Evolutionary conservation across 2,888 invertebrate genomes (phyloP), one percentile per base, ranked within the genome.

Genomic region (Phlogophora meticulosa): DNA sequence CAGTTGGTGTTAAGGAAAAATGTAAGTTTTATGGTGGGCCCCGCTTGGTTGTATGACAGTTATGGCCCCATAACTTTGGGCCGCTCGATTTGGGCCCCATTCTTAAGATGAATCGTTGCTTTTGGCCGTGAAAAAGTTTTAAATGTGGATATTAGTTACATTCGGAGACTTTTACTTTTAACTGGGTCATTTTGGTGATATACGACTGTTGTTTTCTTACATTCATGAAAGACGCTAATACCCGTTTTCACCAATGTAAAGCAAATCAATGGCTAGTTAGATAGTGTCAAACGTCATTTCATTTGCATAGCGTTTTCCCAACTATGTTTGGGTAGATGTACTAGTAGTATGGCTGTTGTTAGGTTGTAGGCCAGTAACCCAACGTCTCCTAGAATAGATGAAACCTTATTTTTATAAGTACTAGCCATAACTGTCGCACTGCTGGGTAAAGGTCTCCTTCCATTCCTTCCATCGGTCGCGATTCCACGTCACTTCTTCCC

Each of bases 1-100:
- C 10, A 48, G 43, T 61, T 55, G 56, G 42, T 51, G 55, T 60
- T 32, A 64, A 36, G 59, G 60, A 59, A 67, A 78, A 75, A 66
- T 10, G 15, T 24, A 48, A 56, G 64, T 64, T 78, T 78, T 65
- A 81, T 70, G 56, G 45, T 48, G n/a, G 48, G 20, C 22, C 42
- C 34, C 45, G 49, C 62, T 53, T 63, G 34, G 56, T 76, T 22
- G 42, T 72, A 73, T 79, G 71, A 76, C 82, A 79, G 73, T 81
- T 79, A 79, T 79, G 52, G 68, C 45, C 68, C 61, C 51, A 71
- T 82, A 64, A 82, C 20, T 80, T 60, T 22, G 11, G 53, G 4
- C 48, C 48, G 56, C 60, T 46, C 59, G 57, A 74, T 59, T 57
- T 45, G n/a, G 58, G 36, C 32, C 45, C 74, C 70, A 52, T 78